Base-by-base conservation (phyloP, 92 coral and sea anemone genomes). In the Porites evermanni region DNA sequence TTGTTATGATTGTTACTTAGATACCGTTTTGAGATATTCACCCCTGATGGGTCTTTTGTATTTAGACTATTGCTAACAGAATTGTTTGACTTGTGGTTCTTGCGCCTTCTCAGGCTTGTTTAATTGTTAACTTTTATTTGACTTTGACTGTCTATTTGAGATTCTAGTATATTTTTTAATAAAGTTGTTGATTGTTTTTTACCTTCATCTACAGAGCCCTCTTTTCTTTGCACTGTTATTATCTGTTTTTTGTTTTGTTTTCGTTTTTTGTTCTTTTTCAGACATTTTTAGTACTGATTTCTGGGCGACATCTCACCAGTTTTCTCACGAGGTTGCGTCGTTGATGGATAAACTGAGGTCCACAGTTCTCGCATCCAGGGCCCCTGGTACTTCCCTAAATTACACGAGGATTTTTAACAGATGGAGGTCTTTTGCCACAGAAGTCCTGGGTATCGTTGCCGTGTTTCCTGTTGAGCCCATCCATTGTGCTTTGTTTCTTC, bases 331-430 rank as follows among this genome's bases (percentile, higher is more conserved):
- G 52, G 64, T 74, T 56, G 23, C 20, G 58, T 78, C 60, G 60
- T 64, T 80, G 71, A 58, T 59, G 64, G 60, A 73, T 63, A 70
- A 64, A 19, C 68, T 77, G 83, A 85, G 64, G 53, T 8, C 38
- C 64, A 87, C 86, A 65, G 85, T 70, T 13, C 68, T 87, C 18
- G 82, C 90, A 1, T 87, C 86, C 67, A 87, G 90, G 82, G 86
- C 90, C 68, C 69, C 67, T 44, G 90, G 86, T 6, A 87, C 90
- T 80, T 20, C 78, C 14, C 77, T 60, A 14, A 66, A 72, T 11
- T 87, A 87, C 71, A 71, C 69, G 53, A 87, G 87, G 74, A 72
- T 71, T 53, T 79, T 81, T n/a, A 81, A 81, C 47, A 81, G 75
- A 87, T 87, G 87, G 87, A 87, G 76, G 82, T 17, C 72, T 14